Evolutionary conservation across 2,888 invertebrate species (phyloP), one percentile per base, ranked within the genome.

Genomic region (Zygogramma bicolorata): DNA sequence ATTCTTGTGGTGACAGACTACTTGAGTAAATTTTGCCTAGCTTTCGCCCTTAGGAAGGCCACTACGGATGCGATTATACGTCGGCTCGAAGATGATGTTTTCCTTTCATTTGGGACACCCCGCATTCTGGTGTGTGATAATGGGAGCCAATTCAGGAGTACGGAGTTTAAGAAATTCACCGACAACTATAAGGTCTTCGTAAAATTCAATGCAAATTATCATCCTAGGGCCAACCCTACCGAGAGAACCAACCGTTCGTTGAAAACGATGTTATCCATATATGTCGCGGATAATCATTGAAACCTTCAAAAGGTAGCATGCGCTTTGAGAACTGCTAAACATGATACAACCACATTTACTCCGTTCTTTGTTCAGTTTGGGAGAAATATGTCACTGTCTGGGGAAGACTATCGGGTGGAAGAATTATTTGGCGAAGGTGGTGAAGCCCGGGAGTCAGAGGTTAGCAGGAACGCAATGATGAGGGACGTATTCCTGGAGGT

Each of bases 381-480:
- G n/a, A n/a, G n/a, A n/a, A n/a, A 34, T 34, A 34, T 34, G 57
- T 2, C 65, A 15, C 71, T 77, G 10, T 77, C 75, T 73, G 63
- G 68, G 18, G 58, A 65, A 34, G 76, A 77, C 65, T 66, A 65
- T n/a, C n/a, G 18, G 42, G 74, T 76, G 0, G n/a, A n/a, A n/a
- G n/a, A n/a, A n/a, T n/a, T n/a, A n/a, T n/a, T n/a, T n/a, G n/a
- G n/a, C n/a, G n/a, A n/a, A n/a, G n/a, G n/a, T n/a, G n/a, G n/a
- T n/a, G n/a, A n/a, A n/a, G n/a, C n/a, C n/a, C n/a, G n/a, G n/a
- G n/a, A n/a, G n/a, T n/a, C n/a, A n/a, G n/a, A n/a, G n/a, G n/a
- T n/a, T n/a, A n/a, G n/a, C n/a, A n/a, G n/a, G n/a, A n/a, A n/a
- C n/a, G n/a, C n/a, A n/a, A n/a, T n/a, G n/a, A n/a, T n/a, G n/a